Conservation (phyloP, 1,140 invertebrate genomes). For the Bombus picipes region DNA sequence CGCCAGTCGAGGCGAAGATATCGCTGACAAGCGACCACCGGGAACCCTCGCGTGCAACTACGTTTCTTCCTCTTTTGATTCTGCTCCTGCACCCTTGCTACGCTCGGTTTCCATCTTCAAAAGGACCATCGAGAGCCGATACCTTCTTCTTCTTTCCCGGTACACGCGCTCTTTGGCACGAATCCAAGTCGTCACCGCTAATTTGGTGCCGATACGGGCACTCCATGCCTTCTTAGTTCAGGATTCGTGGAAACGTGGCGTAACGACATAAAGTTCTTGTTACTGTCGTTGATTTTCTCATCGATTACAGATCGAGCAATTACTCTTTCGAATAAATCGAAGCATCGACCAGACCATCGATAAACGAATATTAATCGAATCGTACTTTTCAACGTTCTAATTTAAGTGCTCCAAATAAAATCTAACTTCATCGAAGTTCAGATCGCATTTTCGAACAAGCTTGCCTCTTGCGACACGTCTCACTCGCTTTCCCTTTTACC, state of each 20-base stretch:
- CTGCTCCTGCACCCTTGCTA: not conserved
- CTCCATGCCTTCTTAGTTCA: not conserved
- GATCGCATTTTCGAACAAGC: not conserved
- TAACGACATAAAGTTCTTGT: not conserved
- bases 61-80: constrained; percentile 37
- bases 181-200: constrained; percentile 55
- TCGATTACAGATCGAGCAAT: too few relatives aligned
- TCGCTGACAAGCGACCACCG: constrained; percentile 73
- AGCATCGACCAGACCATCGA: too few relatives aligned
- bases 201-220: constrained; percentile 51
- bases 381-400: too few relatives aligned
- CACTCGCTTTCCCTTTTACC: not conserved
- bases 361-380: too few relatives aligned
- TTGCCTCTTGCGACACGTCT: not conserved
- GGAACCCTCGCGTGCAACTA: constrained; percentile 72
- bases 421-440: not conserved
- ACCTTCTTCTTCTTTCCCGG: constrained; percentile 20
- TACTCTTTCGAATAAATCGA: too few relatives aligned
- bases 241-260: not conserved
- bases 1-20: constrained; percentile 68
- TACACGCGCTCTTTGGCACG: constrained; percentile 32
- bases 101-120: constrained; percentile 31
- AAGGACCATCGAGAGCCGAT: constrained; percentile 39
- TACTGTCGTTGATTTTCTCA: not conserved
- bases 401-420: too few relatives aligned